Percentiles rank a stretch among this genome's conserved stretches.
Conservation (phyloP, 2,113 vertebrate genomes). For the Ailuropoda melanoleuca region DNA sequence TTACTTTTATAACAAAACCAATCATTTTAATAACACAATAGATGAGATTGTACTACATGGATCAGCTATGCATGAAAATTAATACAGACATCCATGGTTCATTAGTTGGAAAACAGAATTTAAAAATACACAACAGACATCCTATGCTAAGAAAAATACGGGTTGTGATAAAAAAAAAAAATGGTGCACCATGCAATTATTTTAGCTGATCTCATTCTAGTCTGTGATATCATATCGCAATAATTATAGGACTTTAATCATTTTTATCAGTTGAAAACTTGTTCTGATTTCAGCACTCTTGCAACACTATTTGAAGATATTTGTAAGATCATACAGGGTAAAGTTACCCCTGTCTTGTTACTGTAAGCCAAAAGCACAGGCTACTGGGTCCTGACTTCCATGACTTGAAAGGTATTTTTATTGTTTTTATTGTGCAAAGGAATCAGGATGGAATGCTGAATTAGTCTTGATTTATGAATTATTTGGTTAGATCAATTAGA, state of each 20-base stretch:
- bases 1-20: neutral
- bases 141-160: neutral
- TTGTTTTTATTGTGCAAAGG: neutral
- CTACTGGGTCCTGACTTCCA: neutral
- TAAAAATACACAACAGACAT: neutral
- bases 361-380: neutral
- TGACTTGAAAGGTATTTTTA: neutral
- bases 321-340: accelerated
- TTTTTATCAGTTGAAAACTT: neutral
- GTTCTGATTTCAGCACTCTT: neutral
- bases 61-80: neutral
- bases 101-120: neutral
- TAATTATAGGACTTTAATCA: neutral
- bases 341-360: neutral
- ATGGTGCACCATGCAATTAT: neutral
- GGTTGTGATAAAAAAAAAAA: neutral
- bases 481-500: neutral
- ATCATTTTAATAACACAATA: neutral
- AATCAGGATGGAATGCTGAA: neutral
- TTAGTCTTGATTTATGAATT: neutral
- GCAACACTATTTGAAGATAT: neutral
- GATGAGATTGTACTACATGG: neutral
- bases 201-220: neutral
- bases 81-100: neutral
- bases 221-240: neutral